Percentiles rank a stretch among this genome's conserved stretches.
phyloP scores from a whole-genome alignment of 2,797 vertebrate species.

The Pterois miles region DNA sequence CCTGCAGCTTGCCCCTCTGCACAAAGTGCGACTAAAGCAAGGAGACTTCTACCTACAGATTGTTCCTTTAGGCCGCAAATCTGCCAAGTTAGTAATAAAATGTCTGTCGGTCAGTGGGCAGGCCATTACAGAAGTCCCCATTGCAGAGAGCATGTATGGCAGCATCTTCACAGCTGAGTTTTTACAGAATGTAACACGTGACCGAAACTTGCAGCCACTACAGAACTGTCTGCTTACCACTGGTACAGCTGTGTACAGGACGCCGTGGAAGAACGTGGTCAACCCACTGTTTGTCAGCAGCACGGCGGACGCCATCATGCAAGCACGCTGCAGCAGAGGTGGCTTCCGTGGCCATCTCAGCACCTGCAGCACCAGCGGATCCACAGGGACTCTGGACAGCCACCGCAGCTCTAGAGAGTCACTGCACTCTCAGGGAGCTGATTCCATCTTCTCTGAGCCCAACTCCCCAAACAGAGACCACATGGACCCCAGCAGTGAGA shows the following conservation, averaged over 20 bases:
- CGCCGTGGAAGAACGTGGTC: conserved; percentile 87
- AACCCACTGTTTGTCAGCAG: conserved; percentile 84
- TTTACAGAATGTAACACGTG: conserved; percentile 85
- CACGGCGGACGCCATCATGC: conserved; percentile 81
- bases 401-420: conserved; percentile 83
- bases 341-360: conserved; percentile 77
- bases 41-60: conserved; percentile 90
- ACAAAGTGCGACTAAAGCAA: conserved; percentile 85
- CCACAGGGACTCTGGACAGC: conserved; percentile 84
- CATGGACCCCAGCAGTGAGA: conserved; percentile 41
- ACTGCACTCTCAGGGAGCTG: conserved; percentile 80
- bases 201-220: conserved; percentile 81
- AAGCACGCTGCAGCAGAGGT: conserved; percentile 68
- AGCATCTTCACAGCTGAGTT: conserved; percentile 87
- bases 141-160: conserved; percentile 87
- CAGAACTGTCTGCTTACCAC: conserved; percentile 88
- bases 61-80: conserved; percentile 83
- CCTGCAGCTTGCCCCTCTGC: conserved; percentile 86
- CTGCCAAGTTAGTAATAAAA: conserved; percentile 88
- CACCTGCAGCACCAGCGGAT: conserved; percentile 77
- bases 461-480: conserved; percentile 47
- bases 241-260: conserved; percentile 83
- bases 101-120: conserved; percentile 85
- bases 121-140: conserved; percentile 83
- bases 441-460: conserved; percentile 82